These are phyloP conservation scores for Unio delphinus DNA, from an alignment of 2,888 invertebrate genomes.

Conservation along the genomic window DNA sequence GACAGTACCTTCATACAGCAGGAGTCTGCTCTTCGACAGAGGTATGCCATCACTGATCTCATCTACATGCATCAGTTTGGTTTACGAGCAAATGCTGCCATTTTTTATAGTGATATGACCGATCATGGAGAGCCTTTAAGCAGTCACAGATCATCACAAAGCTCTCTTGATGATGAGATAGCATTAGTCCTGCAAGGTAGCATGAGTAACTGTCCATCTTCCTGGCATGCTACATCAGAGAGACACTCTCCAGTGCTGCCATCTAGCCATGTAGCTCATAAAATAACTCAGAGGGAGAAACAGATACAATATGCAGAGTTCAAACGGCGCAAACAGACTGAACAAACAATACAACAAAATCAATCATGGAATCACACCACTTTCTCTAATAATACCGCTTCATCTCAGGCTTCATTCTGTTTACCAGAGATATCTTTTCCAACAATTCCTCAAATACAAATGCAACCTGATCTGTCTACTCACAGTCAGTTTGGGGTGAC, in stretches of 20 bases:
- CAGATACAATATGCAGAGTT: constrained; percentile 49
- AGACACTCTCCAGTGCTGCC: constrained; percentile 63
- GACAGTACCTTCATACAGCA: constrained; percentile 62
- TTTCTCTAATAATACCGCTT: too few species aligned
- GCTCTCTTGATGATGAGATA: constrained; percentile 20
- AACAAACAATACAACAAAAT: constrained; percentile 4
- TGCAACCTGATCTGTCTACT: too few species aligned
- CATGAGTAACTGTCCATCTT: constrained; percentile 54
- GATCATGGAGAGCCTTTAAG: too few species aligned
- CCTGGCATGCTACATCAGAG: constrained; percentile 56
- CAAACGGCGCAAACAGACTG: constrained; percentile 35
- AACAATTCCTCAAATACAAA: too few species aligned
- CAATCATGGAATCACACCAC: too few species aligned
- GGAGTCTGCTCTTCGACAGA: constrained; percentile 45
- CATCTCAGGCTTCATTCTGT: too few species aligned
- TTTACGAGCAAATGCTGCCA: too few species aligned
- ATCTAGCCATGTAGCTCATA: constrained; percentile 53
- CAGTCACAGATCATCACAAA: too few species aligned
- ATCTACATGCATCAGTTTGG: constrained; percentile 23
- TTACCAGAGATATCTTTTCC: too few species aligned
- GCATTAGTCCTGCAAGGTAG: constrained; percentile 32
- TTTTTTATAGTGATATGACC: too few species aligned
- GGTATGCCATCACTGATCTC: constrained; percentile 49
- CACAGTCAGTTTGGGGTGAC: too few species aligned
- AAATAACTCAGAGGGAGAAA: constrained; percentile 46